These are phyloP conservation scores for Thalassoma bifasciatum DNA, from an alignment of 2,113 vertebrate species.

Conservation along the genomic window DNA sequence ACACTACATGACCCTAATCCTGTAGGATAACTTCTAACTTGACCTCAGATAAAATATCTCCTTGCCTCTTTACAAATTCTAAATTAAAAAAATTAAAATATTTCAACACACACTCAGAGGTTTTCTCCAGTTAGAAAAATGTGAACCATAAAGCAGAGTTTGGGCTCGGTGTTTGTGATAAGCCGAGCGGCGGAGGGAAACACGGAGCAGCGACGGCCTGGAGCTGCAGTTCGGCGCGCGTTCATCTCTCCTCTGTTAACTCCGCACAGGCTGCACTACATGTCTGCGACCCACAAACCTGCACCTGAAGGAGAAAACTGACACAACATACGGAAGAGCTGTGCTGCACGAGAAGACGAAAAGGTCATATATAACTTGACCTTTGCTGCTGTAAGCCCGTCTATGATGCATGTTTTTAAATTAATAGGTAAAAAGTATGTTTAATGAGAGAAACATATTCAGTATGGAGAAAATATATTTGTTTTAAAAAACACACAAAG, in stretches of 20 bases:
- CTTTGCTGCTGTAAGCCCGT: slow-evolving; percentile 43
- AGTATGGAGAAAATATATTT: background rate
- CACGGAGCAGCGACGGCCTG: slow-evolving; percentile 41
- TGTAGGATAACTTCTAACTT: background rate
- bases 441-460: background rate
- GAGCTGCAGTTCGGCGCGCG: slow-evolving; percentile 31
- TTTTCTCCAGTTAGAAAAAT: background rate
- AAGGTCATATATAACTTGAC: slow-evolving; percentile 64
- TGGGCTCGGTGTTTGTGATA: background rate
- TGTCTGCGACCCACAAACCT: background rate
- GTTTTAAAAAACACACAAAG: background rate
- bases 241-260: slow-evolving; percentile 52
- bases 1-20: background rate
- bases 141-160: background rate
- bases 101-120: background rate
- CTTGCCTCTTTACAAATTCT: background rate
- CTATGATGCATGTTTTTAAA: background rate
- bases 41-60: slow-evolving; percentile 7
- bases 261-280: slow-evolving; percentile 35
- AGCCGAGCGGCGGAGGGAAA: slow-evolving; percentile 10
- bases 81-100: background rate
- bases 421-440: background rate
- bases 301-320: background rate
- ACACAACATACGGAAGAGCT: background rate
- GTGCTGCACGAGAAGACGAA: background rate